phyloP scores from a whole-genome alignment of 2,113 vertebrate genomes.

The Nymphicus hollandicus region DNA sequence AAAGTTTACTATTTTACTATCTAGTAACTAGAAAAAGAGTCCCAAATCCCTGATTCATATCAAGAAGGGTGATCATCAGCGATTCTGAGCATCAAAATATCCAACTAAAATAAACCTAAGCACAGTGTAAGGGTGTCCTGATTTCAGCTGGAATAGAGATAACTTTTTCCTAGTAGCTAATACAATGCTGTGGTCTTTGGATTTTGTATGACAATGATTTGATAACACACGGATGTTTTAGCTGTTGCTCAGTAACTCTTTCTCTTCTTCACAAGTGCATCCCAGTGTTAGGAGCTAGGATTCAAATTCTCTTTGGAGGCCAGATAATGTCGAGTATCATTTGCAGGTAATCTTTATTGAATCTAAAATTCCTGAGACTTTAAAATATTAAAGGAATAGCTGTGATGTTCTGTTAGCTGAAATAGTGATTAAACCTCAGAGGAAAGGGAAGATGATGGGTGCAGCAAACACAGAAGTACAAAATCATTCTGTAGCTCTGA shows the following conservation, averaged over 20 bases:
- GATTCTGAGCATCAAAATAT: neutral
- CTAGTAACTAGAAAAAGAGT: neutral
- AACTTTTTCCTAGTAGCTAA: neutral
- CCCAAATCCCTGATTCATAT: neutral
- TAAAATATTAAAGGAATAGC: neutral
- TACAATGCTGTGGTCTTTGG: neutral
- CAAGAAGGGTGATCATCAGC: neutral
- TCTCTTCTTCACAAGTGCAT: neutral
- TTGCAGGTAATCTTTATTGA: neutral
- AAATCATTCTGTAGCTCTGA: neutral
- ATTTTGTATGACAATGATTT: neutral
- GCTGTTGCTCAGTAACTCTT: neutral
- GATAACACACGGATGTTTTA: neutral
- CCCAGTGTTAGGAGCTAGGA: neutral
- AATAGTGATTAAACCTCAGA: neutral
- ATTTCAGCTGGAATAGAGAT: neutral
- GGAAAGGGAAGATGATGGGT: neutral
- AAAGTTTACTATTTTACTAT: neutral
- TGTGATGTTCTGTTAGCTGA: neutral
- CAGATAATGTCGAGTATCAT: neutral
- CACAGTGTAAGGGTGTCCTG: neutral
- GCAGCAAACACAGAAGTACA: neutral
- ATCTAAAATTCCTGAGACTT: neutral
- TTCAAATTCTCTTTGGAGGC: neutral
- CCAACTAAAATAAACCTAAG: neutral